These are phyloP conservation scores for Typhlomys cinereus DNA, from an alignment of 2,113 vertebrate species.

Conservation along the genomic window DNA sequence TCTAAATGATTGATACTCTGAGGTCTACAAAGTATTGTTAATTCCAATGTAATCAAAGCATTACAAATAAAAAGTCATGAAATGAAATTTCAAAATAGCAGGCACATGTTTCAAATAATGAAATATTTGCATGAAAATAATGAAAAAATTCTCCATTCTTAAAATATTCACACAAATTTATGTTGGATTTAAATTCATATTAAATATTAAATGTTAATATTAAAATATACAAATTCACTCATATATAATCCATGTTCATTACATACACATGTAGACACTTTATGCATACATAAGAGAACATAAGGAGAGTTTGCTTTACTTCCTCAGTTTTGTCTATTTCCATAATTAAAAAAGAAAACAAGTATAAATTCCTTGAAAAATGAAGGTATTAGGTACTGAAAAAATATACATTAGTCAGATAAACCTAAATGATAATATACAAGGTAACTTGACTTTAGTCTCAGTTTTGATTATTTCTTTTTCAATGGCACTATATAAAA, in stretches of 20 bases:
- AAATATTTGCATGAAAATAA: not conserved
- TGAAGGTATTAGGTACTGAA: not conserved
- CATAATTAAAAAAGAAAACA: not conserved
- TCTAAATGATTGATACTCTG: not conserved
- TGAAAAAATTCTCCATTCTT: not conserved
- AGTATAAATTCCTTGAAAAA: not conserved
- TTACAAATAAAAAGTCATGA: not conserved
- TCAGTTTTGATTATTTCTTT: too few relatives aligned
- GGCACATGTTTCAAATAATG: not conserved
- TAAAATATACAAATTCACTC: not conserved
- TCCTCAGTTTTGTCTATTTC: not conserved
- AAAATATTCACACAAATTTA: not conserved
- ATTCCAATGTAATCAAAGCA: not conserved
- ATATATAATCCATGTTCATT: not conserved
- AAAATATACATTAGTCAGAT: not conserved
- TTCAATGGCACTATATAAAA: too few relatives aligned
- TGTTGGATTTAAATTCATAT: not conserved
- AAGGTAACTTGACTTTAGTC: not conserved
- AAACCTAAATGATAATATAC: too few relatives aligned
- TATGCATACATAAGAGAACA: not conserved
- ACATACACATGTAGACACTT: not conserved
- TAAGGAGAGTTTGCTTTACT: not conserved
- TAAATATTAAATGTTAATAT: too few relatives aligned
- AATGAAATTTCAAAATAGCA: conserved; percentile 6
- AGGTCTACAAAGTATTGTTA: not conserved